These are phyloP conservation scores for Hormiphora californensis DNA, from an alignment of 37 sponge, comb jelly and placozoan species.

Conservation along the genomic window DNA sequence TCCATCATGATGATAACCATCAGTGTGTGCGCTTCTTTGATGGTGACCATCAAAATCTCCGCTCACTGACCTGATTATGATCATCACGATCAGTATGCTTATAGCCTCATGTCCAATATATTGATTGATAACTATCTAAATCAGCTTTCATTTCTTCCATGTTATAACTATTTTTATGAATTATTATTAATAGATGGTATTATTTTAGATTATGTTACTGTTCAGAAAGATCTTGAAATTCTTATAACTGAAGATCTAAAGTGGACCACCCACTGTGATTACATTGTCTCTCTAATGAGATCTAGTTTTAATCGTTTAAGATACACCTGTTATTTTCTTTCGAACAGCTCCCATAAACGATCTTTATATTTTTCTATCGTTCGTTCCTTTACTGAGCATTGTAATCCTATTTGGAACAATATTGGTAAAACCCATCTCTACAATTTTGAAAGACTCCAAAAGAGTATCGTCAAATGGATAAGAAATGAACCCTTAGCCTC, in stretches of 20 bases:
- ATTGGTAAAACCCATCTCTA: neutral
- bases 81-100: no score
- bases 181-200: constrained; percentile 35
- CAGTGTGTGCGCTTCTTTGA: no score
- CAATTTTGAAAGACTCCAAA: neutral
- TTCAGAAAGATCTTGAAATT: neutral
- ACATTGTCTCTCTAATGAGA: neutral
- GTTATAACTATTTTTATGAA: neutral
- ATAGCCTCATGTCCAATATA: no score
- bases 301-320: neutral
- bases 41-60: no score
- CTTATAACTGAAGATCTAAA: neutral
- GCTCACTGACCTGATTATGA: no score
- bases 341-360: neutral
- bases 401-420: neutral
- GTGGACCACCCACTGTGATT: neutral
- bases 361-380: constrained; percentile 5
- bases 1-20: no score
- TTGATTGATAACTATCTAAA: no score
- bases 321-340: neutral
- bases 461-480: neutral
- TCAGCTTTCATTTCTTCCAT: no score
- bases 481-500: neutral
- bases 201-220: neutral
- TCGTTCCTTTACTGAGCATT: constrained; percentile 26